Percentiles rank a stretch among this genome's conserved stretches.
These are phyloP conservation scores for Vireo griseus DNA, from an alignment of 2,797 vertebrate genomes.

Conservation along the genomic window DNA sequence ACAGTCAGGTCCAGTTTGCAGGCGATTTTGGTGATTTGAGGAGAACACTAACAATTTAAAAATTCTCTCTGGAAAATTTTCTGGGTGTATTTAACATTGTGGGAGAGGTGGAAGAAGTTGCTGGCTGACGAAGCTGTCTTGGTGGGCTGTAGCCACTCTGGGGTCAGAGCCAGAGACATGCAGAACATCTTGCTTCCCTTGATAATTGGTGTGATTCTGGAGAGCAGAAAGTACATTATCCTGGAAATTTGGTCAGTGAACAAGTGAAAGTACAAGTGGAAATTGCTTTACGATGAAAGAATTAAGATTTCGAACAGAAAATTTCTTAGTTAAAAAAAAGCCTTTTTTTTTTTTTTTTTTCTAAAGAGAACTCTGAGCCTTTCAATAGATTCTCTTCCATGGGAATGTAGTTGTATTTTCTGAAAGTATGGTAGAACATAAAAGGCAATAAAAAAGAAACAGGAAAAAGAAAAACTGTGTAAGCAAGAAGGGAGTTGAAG, in stretches of 20 bases:
- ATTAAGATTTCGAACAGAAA: background rate
- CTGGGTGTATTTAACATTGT: background rate
- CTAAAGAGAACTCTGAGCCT: background rate
- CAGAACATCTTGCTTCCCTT: rapidly evolving
- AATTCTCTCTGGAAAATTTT: background rate
- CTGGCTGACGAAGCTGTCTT: background rate
- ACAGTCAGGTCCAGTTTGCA: rapidly evolving
- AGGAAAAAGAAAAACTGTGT: background rate
- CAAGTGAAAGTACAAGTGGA: background rate
- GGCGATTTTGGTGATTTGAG: background rate
- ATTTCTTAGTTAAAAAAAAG: no score
- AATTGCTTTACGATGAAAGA: background rate
- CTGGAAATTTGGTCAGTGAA: background rate
- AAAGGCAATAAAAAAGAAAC: background rate
- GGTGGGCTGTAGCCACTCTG: background rate
- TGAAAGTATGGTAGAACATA: background rate
- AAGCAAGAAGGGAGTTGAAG: background rate
- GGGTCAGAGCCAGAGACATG: background rate
- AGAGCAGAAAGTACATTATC: background rate
- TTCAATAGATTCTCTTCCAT: background rate
- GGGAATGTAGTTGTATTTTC: background rate
- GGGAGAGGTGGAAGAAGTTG: background rate
- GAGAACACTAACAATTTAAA: background rate
- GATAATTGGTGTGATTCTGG: rapidly evolving
- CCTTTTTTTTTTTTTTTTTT: background rate